A percentile compares a stretch with the other conserved stretches of the same genome.
These are phyloP conservation scores for Eupelmus urozonus DNA, from an alignment of 2,888 invertebrate genomes.

Conservation along the genomic window DNA sequence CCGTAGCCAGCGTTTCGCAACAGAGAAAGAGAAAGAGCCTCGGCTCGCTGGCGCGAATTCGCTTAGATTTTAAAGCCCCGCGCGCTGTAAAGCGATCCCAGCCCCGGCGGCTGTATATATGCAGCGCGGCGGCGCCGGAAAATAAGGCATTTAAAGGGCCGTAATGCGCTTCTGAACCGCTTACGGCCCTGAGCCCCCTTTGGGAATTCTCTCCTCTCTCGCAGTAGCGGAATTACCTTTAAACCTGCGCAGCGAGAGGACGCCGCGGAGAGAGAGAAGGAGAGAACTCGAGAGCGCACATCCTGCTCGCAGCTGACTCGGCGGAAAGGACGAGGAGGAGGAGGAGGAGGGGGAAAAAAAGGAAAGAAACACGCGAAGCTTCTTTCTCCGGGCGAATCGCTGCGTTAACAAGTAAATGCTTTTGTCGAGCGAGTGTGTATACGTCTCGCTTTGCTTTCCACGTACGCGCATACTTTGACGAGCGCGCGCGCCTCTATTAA, in stretches of 20 bases:
- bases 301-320: slow-evolving; percentile 48
- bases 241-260: slow-evolving; percentile 28
- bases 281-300: slow-evolving; percentile 14
- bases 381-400: background rate
- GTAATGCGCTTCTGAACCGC: slow-evolving; percentile 24
- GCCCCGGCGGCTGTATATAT: background rate
- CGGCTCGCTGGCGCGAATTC: no score
- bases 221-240: slow-evolving; percentile 35
- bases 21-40: background rate
- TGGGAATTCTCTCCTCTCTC: background rate
- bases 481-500: background rate
- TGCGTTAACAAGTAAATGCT: slow-evolving; percentile 18
- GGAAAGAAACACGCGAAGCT: slow-evolving; percentile 17
- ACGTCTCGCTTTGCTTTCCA: background rate
- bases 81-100: no score
- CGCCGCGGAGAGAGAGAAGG: slow-evolving; percentile 1
- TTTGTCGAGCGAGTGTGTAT: background rate
- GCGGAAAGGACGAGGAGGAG: slow-evolving; percentile 34
- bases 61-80: no score
- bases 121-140: background rate
- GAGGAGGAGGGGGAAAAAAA: no score
- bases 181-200: slow-evolving; percentile 22
- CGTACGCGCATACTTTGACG: background rate
- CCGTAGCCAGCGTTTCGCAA: no score
- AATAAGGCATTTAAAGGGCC: slow-evolving; percentile 42